Conservation (phyloP, 2,113 vertebrate genomes). For the Podiceps cristatus region DNA sequence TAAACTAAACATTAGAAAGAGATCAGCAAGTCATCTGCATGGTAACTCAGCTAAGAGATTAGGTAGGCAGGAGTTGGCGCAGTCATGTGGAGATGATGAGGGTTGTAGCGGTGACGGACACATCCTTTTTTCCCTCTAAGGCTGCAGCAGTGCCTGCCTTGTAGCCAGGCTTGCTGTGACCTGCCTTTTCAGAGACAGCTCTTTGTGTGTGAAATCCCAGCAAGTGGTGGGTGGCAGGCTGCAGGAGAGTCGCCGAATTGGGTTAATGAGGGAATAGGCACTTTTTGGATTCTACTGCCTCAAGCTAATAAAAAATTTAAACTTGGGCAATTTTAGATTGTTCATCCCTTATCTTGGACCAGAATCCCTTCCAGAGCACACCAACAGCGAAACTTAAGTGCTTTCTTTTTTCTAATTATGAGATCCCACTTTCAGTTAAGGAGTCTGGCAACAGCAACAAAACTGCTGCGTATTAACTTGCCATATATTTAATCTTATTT, state of each 20-base stretch:
- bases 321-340: slow-evolving; percentile 40
- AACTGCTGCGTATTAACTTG: accelerated
- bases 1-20: slow-evolving; percentile 83
- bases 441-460: background rate
- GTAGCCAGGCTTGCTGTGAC: slow-evolving; percentile 36
- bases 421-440: slow-evolving; percentile 14
- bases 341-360: slow-evolving; percentile 39
- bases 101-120: slow-evolving; percentile 61
- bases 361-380: slow-evolving; percentile 1
- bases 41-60: slow-evolving; percentile 50
- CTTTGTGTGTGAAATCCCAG: slow-evolving; percentile 66
- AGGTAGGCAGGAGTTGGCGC: slow-evolving; percentile 67
- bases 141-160: slow-evolving; percentile 28
- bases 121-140: slow-evolving; percentile 40
- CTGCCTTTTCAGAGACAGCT: slow-evolving; percentile 71
- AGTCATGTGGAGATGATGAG: slow-evolving; percentile 60
- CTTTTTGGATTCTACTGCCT: slow-evolving; percentile 57
- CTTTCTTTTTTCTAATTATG: background rate
- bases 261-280: slow-evolving; percentile 77
- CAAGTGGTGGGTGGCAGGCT: slow-evolving; percentile 71
- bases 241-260: slow-evolving; percentile 65
- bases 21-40: slow-evolving; percentile 77
- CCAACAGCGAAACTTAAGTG: background rate
- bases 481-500: background rate
- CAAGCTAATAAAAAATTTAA: slow-evolving; percentile 76